Conservation (phyloP, 2,113 vertebrate species). For the Rutilus rutilus region DNA sequence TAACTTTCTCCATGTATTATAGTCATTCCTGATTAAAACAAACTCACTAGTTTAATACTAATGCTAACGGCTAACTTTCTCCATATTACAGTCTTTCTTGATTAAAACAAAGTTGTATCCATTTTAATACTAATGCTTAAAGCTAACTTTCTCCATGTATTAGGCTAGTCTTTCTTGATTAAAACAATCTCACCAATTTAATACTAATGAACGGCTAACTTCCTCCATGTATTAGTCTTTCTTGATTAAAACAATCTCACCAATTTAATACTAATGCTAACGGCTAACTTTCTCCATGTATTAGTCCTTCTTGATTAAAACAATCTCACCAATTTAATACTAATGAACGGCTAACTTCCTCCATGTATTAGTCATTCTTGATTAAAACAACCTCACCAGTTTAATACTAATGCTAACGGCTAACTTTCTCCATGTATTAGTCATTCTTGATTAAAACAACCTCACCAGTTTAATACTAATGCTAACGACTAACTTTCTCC, state of each 20-base stretch:
- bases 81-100: neutral
- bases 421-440: no score
- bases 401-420: neutral
- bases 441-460: no score
- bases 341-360: neutral
- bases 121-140: neutral
- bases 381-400: neutral
- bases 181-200: neutral
- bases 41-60: neutral
- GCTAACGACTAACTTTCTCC: no score
- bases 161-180: neutral
- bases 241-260: neutral
- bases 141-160: no score
- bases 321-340: neutral
- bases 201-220: neutral
- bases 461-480: no score
- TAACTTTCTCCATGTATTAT: neutral
- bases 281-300: neutral
- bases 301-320: neutral
- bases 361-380: neutral
- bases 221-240: neutral
- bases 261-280: neutral
- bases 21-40: neutral
- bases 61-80: neutral
- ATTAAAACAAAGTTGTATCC: neutral